Conservation (phyloP, 2,797 vertebrate genomes). For the Lophius americanus region DNA sequence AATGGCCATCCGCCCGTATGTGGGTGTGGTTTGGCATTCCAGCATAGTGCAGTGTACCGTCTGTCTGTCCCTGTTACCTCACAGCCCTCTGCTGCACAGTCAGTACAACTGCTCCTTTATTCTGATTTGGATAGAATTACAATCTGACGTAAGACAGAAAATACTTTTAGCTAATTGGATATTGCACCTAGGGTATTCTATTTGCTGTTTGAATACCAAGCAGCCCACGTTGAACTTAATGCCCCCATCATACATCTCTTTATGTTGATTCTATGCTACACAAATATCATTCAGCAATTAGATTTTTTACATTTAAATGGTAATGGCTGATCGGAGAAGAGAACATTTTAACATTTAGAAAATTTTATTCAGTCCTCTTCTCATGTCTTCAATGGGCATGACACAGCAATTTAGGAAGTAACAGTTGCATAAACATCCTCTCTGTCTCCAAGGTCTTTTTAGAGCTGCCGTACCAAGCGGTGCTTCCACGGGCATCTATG, state of each 20-base stretch:
- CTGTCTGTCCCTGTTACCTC: constrained; percentile 51
- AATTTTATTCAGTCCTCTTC: constrained; percentile 2
- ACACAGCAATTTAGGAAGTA: constrained; percentile 25
- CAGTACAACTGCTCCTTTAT: constrained; percentile 19
- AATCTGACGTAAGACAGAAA: background rate
- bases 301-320: background rate
- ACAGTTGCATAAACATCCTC: constrained; percentile 23
- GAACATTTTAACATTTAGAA: background rate
- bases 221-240: background rate
- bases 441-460: constrained; percentile 88
- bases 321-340: background rate
- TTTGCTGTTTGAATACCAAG: constrained; percentile 15
- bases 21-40: constrained; percentile 45
- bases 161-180: constrained; percentile 21
- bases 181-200: background rate
- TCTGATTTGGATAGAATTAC: constrained; percentile 6
- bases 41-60: constrained; percentile 62
- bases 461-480: constrained; percentile 98
- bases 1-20: constrained; percentile 33
- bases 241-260: background rate
- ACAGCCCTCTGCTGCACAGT: constrained; percentile 48
- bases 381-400: constrained; percentile 1
- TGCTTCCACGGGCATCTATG: constrained; percentile 97
- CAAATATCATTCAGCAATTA: background rate
- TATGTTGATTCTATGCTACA: background rate